Base-by-base conservation (phyloP, 2,113 vertebrate genomes). In the Zosterops japonicus region DNA sequence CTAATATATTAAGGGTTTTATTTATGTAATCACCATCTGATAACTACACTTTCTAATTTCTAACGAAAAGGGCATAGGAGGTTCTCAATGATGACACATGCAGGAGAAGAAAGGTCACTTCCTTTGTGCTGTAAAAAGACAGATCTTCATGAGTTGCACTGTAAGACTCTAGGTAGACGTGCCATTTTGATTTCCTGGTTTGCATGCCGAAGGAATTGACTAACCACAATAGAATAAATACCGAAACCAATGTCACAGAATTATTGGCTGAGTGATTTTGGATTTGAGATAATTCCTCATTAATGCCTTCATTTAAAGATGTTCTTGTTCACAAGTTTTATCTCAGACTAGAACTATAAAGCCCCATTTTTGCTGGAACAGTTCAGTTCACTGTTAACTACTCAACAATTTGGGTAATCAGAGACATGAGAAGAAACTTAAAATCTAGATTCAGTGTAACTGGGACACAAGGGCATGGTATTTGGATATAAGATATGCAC, bases 401-500 rank as follows among this genome's bases (percentile, higher is more conserved):
- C 15, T 56, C 64, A 67, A 4, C 52, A 86, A 49, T 31, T 78
- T 67, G 9, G 2, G 31, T 52, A 78, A 63, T 67, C 35, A 89
- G 16, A 78, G 49, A 70, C 75, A 96, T 60, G 31, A 52, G 46
- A 93, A 27, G 22, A 74, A 90, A 83, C 68, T 90, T 96, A 96
- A 97, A 96, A 96, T 94, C 82, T 94, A 90, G 72, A 70, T 75
- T 53, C 80, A 93, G 31, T 70, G 18, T 74, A 83, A 55, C 29
- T 47, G 33, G 24, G 39, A 70, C 0, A 0, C 21, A 70, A 74
- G 35, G 27, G 11, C 16, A 18, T 63, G 70, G 16, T 83, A 53
- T 21, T 56, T 85, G 61, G 33, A 55, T 24, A 22, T 41, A 53
- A 69, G 16, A 31, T 41, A 81, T 4, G 8, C 4, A 5, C 4